Evolutionary conservation across 2,113 vertebrate species (phyloP).

Genomic region (Bettongia penicillata): DNA sequence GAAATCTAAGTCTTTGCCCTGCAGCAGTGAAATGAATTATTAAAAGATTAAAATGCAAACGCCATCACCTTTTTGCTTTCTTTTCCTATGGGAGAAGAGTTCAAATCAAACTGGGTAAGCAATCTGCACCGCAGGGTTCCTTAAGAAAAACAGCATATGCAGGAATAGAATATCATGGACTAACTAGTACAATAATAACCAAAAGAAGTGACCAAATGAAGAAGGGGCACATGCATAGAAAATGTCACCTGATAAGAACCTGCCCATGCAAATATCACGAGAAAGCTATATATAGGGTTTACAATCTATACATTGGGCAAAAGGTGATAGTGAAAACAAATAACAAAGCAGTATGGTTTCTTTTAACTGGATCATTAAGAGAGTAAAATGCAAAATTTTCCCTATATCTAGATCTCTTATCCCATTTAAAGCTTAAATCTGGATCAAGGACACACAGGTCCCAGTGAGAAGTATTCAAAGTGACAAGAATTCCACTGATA

Average conservation of each 20-base stretch:
- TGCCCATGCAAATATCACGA: neutral
- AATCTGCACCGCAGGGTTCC: neutral
- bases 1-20: conserved; percentile 32
- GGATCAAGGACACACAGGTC: conserved; percentile 24
- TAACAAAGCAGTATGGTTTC: conserved; percentile 1
- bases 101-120: conserved; percentile 10
- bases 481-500: neutral
- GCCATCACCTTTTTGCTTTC: conserved; percentile 25
- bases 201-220: no score
- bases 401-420: neutral
- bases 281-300: conserved; percentile 47
- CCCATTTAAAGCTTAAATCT: neutral
- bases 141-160: neutral
- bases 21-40: conserved; percentile 15
- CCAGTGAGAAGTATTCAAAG: neutral
- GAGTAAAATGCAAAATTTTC: neutral
- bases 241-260: neutral
- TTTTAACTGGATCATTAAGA: neutral
- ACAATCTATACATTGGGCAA: neutral
- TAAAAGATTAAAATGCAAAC: conserved; percentile 44
- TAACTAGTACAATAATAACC: fast-evolving
- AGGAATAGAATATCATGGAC: neutral
- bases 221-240: fast-evolving
- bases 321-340: neutral
- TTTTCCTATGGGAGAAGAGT: conserved; percentile 14